phyloP scores from a whole-genome alignment of 2,113 vertebrate species.

The Eubucco bourcierii region DNA sequence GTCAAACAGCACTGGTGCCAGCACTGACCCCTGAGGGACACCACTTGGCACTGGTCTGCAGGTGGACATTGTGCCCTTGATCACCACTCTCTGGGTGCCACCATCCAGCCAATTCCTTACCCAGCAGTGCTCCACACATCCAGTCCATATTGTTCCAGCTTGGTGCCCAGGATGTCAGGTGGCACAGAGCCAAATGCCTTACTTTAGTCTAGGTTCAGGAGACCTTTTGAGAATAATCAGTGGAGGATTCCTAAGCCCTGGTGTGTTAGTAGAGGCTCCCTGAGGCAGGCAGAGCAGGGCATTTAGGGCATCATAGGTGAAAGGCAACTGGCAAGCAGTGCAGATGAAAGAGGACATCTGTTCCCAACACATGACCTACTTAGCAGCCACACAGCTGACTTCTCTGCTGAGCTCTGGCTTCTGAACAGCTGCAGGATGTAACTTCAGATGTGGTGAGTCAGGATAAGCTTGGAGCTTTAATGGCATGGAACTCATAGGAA shows the following conservation, averaged over 20 bases:
- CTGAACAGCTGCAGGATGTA: background rate
- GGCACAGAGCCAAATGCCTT: no score
- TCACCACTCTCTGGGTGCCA: no score
- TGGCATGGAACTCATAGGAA: background rate
- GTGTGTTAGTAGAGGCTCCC: background rate
- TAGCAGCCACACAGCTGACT: background rate
- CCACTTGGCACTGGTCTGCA: no score
- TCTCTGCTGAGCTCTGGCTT: background rate
- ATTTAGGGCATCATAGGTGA: background rate
- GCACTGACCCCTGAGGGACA: no score
- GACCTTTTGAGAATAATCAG: background rate
- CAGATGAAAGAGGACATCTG: conserved; percentile 33
- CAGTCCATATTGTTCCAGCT: no score
- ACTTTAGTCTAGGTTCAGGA: background rate
- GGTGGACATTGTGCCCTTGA: no score
- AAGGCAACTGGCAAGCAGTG: background rate
- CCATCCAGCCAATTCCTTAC: no score
- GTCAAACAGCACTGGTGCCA: no score
- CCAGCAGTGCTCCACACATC: no score
- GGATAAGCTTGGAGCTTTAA: background rate
- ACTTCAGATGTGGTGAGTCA: background rate
- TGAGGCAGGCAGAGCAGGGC: background rate
- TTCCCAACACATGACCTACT: conserved; percentile 18
- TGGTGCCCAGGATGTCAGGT: no score
- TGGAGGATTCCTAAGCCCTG: background rate